Base-by-base conservation (phyloP, 1,140 invertebrate genomes). In the Nylanderia fulva region DNA sequence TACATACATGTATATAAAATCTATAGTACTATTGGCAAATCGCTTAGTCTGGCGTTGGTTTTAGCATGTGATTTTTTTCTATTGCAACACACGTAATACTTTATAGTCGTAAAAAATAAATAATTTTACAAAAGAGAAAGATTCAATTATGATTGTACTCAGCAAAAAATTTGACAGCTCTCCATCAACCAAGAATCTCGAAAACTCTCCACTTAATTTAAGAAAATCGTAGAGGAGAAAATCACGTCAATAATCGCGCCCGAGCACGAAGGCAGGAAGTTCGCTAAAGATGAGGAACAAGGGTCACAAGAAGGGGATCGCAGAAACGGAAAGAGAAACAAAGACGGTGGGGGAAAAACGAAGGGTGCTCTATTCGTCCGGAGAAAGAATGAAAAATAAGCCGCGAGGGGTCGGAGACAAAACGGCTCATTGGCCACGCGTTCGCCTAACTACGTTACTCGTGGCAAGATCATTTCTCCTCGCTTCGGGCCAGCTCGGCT, bases 391-490 rank as follows among this genome's bases (percentile, higher is more conserved):
- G 86, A 87, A 87, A 91, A 88, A 91, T 87, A 85, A 89, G 83
- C 48, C 33, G 36, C 24, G 69, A 85, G 76, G 86, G 82, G 84
- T 88, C 61, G 66, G 84, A 82, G 84, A 91, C 85, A 87, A 91
- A 90, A 92, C 86, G 91, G 91, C 92, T 91, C 91, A 92, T 92
- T 92, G 91, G 88, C 87, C 85, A 86, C 91, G 87, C 90, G 85
- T 90, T 92, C 90, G 85, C 77, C 68, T 92, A 92, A 92, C 91
- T 91, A 86, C 86, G 87, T 92, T 92, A 92, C 84, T 88, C 88
- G 75, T 86, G 76, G 89, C 87, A 29, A 72, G 84, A 84, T 86
- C 80, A 88, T 91, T 91, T 91, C 75, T 91, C 84, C 84, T 79
- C 85, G 84, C 79, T 84, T 66, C 87, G 63, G 82, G 84, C 85